Percentiles rank a stretch among this genome's conserved stretches.
Conservation (phyloP, 2,113 vertebrate genomes). For the Cryptotis parvus region DNA sequence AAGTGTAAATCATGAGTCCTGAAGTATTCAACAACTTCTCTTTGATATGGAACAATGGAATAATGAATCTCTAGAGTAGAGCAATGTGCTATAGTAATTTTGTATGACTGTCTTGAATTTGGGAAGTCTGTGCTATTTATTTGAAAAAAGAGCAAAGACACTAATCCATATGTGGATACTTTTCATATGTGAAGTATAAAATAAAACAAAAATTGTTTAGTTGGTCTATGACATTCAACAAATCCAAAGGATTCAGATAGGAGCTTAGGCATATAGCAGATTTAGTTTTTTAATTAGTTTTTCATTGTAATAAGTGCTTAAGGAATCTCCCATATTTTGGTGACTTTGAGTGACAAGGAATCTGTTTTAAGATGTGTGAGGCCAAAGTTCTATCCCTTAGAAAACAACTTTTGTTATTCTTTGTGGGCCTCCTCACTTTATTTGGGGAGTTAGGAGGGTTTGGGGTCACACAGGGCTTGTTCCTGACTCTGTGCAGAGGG, state of each 20-base stretch:
- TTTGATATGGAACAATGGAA: not conserved
- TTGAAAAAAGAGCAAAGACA: not conserved
- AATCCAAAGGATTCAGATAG: not conserved
- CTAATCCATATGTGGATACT: not conserved
- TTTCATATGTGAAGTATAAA: not conserved
- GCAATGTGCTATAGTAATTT: not conserved
- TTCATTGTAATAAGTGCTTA: not conserved
- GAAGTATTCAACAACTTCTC: not conserved
- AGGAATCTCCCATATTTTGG: not conserved
- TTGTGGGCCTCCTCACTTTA: too few species aligned
- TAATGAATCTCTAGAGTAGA: not conserved
- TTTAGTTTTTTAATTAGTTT: not conserved
- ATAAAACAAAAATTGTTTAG: not conserved
- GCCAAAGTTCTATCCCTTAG: not conserved
- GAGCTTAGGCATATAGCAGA: not conserved
- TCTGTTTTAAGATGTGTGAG: not conserved
- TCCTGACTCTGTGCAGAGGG: too few species aligned
- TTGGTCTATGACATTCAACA: not conserved
- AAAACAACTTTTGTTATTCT: slow-evolving; percentile 12
- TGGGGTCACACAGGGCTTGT: too few species aligned
- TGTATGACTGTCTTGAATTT: slow-evolving; percentile 10
- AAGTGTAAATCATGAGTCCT: not conserved
- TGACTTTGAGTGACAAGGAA: not conserved
- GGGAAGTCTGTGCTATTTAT: not conserved
- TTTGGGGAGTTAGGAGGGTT: too few species aligned